A percentile compares a stretch with the other conserved stretches of the same genome.
Conservation (phyloP, 2,797 vertebrate genomes). For the Meriones psammophilus region DNA sequence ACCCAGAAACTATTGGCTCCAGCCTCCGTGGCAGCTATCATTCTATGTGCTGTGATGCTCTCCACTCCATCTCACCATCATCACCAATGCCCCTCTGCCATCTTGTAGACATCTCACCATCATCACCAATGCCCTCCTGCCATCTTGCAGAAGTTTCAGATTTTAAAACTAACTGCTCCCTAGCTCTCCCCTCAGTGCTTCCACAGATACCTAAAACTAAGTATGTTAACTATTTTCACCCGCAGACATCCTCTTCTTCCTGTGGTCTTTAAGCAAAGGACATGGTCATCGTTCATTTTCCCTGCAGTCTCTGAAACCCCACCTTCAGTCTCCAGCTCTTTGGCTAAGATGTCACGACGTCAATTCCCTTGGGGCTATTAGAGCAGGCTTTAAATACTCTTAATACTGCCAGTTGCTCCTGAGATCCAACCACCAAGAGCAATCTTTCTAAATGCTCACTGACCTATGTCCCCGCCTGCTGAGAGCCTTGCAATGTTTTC, state of each 20-base stretch:
- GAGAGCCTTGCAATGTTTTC: background rate
- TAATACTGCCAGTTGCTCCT: background rate
- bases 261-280: constrained; percentile 9
- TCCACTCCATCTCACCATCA: background rate
- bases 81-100: background rate
- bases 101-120: background rate
- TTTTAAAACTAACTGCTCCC: background rate
- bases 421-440: background rate
- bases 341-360: background rate
- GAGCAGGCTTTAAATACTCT: constrained; percentile 2
- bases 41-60: background rate
- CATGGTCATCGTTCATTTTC: background rate
- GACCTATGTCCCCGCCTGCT: background rate
- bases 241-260: background rate
- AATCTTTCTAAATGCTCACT: constrained; percentile 40
- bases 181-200: background rate
- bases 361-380: background rate
- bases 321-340: background rate
- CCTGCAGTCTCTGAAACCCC: background rate
- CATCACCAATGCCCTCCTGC: background rate
- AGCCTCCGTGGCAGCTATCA: background rate
- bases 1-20: background rate
- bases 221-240: background rate
- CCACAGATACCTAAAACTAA: constrained; percentile 7
- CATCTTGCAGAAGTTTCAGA: background rate